These are phyloP conservation scores for Globia sparganii DNA, from an alignment of 2,888 invertebrate genomes.

Conservation along the genomic window DNA sequence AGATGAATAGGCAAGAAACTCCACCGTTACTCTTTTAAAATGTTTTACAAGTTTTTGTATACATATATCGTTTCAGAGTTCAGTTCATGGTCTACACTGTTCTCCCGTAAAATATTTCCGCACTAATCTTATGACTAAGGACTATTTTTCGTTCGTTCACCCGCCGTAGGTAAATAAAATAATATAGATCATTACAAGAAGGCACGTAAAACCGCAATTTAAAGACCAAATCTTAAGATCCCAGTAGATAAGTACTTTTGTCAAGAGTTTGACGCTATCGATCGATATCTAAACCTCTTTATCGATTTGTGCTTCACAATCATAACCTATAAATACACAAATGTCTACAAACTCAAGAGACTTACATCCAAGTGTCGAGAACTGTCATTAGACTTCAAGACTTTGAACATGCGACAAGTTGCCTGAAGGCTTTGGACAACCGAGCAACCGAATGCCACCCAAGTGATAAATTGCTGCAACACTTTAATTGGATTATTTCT, in stretches of 20 bases:
- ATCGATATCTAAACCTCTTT: constrained; percentile 11
- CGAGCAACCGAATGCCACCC: neutral
- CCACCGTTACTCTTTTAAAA: too few relatives aligned
- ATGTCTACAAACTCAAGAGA: neutral
- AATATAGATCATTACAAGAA: neutral
- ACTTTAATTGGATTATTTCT: constrained; percentile 18
- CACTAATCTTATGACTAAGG: neutral
- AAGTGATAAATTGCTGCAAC: constrained; percentile 17
- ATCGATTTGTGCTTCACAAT: constrained; percentile 11
- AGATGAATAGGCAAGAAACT: too few relatives aligned
- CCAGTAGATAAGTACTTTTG: constrained; percentile 16
- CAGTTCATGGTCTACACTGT: neutral
- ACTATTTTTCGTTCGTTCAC: neutral
- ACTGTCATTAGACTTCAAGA: constrained; percentile 3
- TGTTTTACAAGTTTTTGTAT: too few relatives aligned
- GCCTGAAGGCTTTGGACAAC: constrained; percentile 2
- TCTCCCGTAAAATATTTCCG: neutral
- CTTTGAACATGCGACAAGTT: constrained; percentile 22
- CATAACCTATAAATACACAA: constrained; percentile 18
- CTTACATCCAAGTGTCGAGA: constrained; percentile 9
- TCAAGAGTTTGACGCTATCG: constrained; percentile 4
- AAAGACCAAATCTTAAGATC: constrained; percentile 7
- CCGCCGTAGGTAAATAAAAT: neutral
- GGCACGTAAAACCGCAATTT: neutral
- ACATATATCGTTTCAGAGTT: too few relatives aligned